phyloP scores from a whole-genome alignment of 2,888 invertebrate genomes.

The Agriopis aurantiaria region DNA sequence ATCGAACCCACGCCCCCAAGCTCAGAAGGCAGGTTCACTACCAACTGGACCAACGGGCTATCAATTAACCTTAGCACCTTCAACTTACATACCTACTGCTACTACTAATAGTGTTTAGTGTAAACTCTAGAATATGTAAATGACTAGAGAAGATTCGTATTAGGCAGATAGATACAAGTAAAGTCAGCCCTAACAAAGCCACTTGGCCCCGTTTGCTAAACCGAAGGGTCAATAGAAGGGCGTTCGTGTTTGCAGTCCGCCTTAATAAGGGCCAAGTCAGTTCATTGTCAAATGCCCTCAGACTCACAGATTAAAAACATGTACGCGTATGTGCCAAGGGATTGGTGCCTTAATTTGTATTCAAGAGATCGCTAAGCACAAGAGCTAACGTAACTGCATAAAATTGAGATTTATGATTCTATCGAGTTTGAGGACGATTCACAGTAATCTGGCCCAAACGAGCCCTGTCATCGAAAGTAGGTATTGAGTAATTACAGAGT shows the following conservation, averaged over 20 bases:
- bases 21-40: too few species aligned
- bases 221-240: constrained; percentile 52
- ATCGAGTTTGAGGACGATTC: not conserved
- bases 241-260: constrained; percentile 53
- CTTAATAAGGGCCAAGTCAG: constrained; percentile 49
- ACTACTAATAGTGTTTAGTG: not conserved
- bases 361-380: constrained; percentile 11
- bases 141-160: constrained; percentile 6
- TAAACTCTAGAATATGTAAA: constrained; percentile 17
- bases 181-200: constrained; percentile 27
- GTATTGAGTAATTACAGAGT: too few species aligned
- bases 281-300: constrained; percentile 30
- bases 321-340: not conserved
- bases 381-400: not conserved
- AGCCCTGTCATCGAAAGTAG: not conserved
- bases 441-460: not conserved
- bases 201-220: constrained; percentile 53
- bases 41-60: too few species aligned
- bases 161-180: constrained; percentile 13
- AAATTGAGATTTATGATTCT: not conserved
- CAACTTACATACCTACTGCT: too few species aligned
- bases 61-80: too few species aligned
- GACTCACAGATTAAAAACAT: constrained; percentile 26
- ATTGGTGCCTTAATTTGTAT: constrained; percentile 14
- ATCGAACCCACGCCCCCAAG: too few species aligned